A percentile compares a stretch with the other conserved stretches of the same genome.
These are phyloP conservation scores for Montipora capitata DNA, from an alignment of 92 coral and sea anemone species.

Conservation along the genomic window DNA sequence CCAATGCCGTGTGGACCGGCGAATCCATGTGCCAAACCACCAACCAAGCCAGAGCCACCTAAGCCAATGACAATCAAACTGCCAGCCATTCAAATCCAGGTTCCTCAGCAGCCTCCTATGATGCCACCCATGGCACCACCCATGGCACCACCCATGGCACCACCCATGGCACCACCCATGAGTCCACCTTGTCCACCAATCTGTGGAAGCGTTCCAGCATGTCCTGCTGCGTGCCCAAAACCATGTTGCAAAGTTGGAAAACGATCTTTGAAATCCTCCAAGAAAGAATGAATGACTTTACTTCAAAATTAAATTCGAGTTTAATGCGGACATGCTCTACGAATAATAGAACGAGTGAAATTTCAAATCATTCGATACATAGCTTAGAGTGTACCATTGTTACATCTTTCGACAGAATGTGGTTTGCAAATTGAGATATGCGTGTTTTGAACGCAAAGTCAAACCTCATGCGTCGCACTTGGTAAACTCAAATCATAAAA, in stretches of 20 bases:
- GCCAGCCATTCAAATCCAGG: slow-evolving; percentile 67
- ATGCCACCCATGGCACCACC: slow-evolving; percentile 41
- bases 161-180: too few relatives aligned
- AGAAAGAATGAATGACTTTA: slow-evolving; percentile 3
- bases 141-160: background rate
- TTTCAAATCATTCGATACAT: slow-evolving; percentile 2
- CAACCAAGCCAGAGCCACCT: slow-evolving; percentile 63
- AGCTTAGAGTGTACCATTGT: slow-evolving; percentile 14
- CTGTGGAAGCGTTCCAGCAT: slow-evolving; percentile 32
- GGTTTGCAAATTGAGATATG: background rate
- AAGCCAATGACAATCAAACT: slow-evolving; percentile 63
- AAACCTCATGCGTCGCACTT: background rate
- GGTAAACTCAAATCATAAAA: background rate
- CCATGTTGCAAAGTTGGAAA: slow-evolving; percentile 71
- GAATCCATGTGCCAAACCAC: slow-evolving; percentile 78
- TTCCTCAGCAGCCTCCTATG: slow-evolving; percentile 55
- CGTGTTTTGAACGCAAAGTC: slow-evolving; percentile 40
- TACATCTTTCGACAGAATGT: background rate
- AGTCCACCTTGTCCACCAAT: slow-evolving; percentile 54
- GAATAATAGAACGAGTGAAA: background rate
- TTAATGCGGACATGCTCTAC: background rate
- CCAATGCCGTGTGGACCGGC: slow-evolving; percentile 76
- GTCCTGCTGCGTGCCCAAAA: slow-evolving; percentile 77
- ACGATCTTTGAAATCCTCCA: slow-evolving; percentile 22
- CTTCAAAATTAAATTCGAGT: slow-evolving; percentile 1